These are phyloP conservation scores for Pongo pygmaeus DNA, from an alignment of 2,113 vertebrate genomes.

Conservation along the genomic window DNA sequence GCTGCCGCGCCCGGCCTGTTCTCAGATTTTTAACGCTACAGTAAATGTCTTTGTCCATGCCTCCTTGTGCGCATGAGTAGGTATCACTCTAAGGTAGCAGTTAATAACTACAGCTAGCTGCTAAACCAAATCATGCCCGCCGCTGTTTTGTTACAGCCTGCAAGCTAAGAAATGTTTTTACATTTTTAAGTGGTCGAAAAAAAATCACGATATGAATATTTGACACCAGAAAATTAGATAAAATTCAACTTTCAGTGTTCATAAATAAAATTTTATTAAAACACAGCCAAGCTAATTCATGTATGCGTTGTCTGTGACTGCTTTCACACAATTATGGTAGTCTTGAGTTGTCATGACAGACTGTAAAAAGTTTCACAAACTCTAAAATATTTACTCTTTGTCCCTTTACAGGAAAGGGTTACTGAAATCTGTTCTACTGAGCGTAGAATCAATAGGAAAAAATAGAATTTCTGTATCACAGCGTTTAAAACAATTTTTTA, in stretches of 20 bases:
- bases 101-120: not conserved
- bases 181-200: not conserved
- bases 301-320: not conserved
- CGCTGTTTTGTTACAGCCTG: not conserved
- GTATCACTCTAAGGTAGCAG: not conserved
- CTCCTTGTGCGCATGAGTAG: not conserved
- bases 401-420: not conserved
- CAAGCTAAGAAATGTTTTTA: not conserved
- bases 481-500: not conserved
- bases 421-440: not conserved
- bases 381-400: not conserved
- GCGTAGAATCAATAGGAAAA: not conserved
- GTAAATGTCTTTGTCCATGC: not conserved
- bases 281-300: not conserved
- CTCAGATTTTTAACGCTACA: too few relatives aligned
- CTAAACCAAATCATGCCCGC: not conserved
- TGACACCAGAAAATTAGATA: not conserved
- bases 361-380: not conserved
- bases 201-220: not conserved
- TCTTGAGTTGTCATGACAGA: not conserved
- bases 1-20: too few relatives aligned
- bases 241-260: not conserved
- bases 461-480: not conserved
- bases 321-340: not conserved
- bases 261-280: not conserved